Percentiles rank a stretch among this genome's conserved stretches.
Conservation (phyloP, 2,888 invertebrate genomes). For the Elaeidobius kamerunicus region DNA sequence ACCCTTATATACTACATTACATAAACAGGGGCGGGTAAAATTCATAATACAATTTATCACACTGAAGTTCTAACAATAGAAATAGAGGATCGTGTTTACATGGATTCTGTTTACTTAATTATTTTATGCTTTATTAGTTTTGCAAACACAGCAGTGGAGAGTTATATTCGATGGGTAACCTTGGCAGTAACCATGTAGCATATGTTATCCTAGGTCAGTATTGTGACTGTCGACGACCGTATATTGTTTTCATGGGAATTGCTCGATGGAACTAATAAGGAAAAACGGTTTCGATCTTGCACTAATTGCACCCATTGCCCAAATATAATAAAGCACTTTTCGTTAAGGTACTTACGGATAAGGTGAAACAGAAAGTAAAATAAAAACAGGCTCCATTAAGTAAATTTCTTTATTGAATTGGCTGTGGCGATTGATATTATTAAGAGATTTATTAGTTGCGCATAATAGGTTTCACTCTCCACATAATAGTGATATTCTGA, state of each 20-base stretch:
- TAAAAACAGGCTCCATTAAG: too few species aligned
- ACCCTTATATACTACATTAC: too few species aligned
- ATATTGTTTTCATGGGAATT: slow-evolving; percentile 46
- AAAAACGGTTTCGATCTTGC: slow-evolving; percentile 38
- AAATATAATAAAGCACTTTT: slow-evolving; percentile 20
- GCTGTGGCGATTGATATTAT: too few species aligned
- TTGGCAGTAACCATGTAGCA: slow-evolving; percentile 43
- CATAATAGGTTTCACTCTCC: too few species aligned
- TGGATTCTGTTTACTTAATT: background rate
- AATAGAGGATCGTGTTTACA: background rate
- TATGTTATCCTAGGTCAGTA: slow-evolving; percentile 46
- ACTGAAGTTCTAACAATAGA: too few species aligned
- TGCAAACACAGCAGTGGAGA: slow-evolving; percentile 17
- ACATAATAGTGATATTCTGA: too few species aligned
- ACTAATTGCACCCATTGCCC: slow-evolving; percentile 37
- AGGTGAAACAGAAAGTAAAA: slow-evolving; percentile 3
- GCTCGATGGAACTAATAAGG: slow-evolving; percentile 46
- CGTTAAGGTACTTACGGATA: slow-evolving; percentile 7
- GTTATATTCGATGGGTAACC: slow-evolving; percentile 33
- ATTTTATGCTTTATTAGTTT: slow-evolving; percentile 13
- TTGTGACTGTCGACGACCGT: slow-evolving; percentile 39
- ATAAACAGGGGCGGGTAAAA: too few species aligned
- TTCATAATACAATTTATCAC: too few species aligned
- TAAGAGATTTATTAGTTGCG: too few species aligned
- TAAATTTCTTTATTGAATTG: too few species aligned